Evolutionary conservation across 2,888 invertebrate species (phyloP), one percentile per base, ranked within the genome.

Genomic region (Euphydryas editha): DNA sequence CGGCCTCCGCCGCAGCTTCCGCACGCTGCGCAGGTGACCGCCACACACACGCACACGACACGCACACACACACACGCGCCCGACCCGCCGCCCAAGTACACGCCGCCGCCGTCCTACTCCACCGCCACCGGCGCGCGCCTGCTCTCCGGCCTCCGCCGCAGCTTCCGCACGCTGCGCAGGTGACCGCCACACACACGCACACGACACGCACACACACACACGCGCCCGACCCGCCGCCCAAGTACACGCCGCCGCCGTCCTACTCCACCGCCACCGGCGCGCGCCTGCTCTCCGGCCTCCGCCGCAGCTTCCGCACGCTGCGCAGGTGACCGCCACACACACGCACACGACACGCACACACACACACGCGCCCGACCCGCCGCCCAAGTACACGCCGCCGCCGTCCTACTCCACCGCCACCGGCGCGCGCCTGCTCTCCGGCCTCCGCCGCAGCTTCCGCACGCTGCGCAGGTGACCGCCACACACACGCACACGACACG

Each of bases 391-490:
- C 87, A 98, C 98, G 0, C 98, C 98, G 0, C 98, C 98, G 2
- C 98, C 98, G 0, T 97, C 97, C 0, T 98, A 98, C 82, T 97
- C 97, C 37, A 98, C 98, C 5, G 98, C 98, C 0, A 98, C 98
- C 0, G 98, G 98, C 1, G 97, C 97, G 0, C 88, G 97, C 46
- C 94, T 97, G 65, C 93, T 97, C 0, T 95, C 96, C 78, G 97
- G 97, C 74, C 94, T 97, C 59, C 87, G 97, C 39, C 92, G 97
- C 62, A 97, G 97, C 84, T 95, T 97, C 58, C 88, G 97, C 68
- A 94, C 97, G 13, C 87, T 96, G 21, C 73, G 91, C 46, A 84
- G 92, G 92, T 91, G 67, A 72, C 70, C 55, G n/a, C 0, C 13
- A 24, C 24, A 24, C 24, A 24, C 24, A 6, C 24, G 6, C 24